Evolutionary conservation across 2,113 vertebrate genomes (phyloP).

Genomic region (Pipa parva): DNA sequence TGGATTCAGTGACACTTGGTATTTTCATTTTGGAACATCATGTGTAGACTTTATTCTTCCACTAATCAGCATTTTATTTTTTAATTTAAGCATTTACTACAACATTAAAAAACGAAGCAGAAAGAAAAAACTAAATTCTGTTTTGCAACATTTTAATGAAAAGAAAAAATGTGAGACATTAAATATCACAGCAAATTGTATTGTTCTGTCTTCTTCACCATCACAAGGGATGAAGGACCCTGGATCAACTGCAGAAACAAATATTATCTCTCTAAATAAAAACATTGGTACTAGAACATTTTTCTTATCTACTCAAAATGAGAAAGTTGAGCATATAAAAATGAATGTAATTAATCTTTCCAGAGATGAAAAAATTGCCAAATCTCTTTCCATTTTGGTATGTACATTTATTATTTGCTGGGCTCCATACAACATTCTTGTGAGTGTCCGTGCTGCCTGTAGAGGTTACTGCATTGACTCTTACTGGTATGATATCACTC

Average conservation of each 20-base stretch:
- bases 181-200: not conserved
- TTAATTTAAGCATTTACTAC: conserved; percentile 80
- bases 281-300: not conserved
- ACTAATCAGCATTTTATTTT: conserved; percentile 74
- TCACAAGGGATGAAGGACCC: not conserved
- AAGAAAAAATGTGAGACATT: not conserved
- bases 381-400: conserved; percentile 74
- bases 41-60: conserved; percentile 82
- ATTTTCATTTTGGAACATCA: conserved; percentile 73
- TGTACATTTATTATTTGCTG: conserved; percentile 75
- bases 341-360: conserved; percentile 44
- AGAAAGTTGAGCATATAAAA: not conserved
- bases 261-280: not conserved
- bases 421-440: conserved; percentile 75
- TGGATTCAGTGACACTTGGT: conserved; percentile 74
- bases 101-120: conserved; percentile 68
- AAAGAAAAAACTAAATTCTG: conserved; percentile 26
- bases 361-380: conserved; percentile 70
- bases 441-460: conserved; percentile 67
- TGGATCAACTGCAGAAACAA: too few species aligned
- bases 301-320: not conserved
- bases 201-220: not conserved
- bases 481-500: conserved; percentile 68
- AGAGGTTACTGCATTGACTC: conserved; percentile 48
- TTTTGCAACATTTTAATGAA: not conserved